Percentiles rank a stretch among this genome's conserved stretches.
Evolutionary conservation across 1,140 invertebrate species (phyloP).

Genomic region (Bombyx mandarina): DNA sequence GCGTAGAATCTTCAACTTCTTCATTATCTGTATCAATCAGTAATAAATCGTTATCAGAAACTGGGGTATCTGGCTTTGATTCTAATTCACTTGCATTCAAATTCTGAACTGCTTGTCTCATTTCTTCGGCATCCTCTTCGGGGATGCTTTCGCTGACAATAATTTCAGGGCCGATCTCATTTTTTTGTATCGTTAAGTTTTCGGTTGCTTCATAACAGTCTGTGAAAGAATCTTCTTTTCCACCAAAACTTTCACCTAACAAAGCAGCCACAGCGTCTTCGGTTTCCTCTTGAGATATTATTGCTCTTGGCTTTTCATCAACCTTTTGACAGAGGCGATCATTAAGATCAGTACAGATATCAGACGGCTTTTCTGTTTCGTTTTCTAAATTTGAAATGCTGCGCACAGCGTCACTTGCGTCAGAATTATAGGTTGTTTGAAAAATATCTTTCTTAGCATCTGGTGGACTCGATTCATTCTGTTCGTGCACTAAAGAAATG

Average conservation of each 20-base stretch:
- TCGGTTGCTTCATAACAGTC: constrained; percentile 69
- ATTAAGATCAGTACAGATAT: constrained; percentile 24
- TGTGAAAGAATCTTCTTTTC: constrained; percentile 61
- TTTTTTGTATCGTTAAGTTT: constrained; percentile 41
- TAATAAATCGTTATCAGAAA: constrained; percentile 85
- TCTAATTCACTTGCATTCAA: constrained; percentile 81
- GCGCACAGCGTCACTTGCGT: constrained; percentile 82
- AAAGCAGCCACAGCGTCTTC: constrained; percentile 92
- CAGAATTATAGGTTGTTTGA: constrained; percentile 23
- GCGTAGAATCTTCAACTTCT: constrained; percentile 69
- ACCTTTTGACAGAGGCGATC: constrained; percentile 69
- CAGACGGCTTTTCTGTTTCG: constrained; percentile 34
- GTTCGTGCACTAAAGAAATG: constrained; percentile 34
- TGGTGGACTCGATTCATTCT: background rate
- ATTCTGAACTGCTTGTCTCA: constrained; percentile 83
- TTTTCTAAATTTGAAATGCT: constrained; percentile 58
- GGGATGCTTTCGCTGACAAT: constrained; percentile 71
- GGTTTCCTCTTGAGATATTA: constrained; percentile 93
- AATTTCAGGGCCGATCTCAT: constrained; percentile 52
- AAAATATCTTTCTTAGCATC: constrained; percentile 38
- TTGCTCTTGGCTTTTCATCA: constrained; percentile 84
- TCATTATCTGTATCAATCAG: constrained; percentile 91
- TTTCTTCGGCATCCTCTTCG: constrained; percentile 82
- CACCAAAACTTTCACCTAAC: constrained; percentile 85
- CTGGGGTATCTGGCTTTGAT: constrained; percentile 86